A percentile compares a stretch with the other conserved stretches of the same genome.
Conservation (phyloP, 1,140 invertebrate species). For the Asbolus verrucosus region DNA sequence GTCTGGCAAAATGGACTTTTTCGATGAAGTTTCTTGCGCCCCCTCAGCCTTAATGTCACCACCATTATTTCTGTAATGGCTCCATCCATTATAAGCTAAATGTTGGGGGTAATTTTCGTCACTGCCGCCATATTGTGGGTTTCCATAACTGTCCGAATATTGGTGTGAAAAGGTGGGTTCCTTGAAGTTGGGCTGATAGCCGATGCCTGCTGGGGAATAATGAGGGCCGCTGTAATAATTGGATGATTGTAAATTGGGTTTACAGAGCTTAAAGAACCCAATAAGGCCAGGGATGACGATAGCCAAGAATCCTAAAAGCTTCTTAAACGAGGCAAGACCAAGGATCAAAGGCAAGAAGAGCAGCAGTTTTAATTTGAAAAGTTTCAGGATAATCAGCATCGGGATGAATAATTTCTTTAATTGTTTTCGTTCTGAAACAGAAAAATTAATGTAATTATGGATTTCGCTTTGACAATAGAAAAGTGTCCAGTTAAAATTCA, state of each 20-base stretch:
- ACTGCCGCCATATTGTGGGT: slow-evolving; percentile 66
- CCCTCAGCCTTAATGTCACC: slow-evolving; percentile 59
- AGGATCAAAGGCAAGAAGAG: slow-evolving; percentile 84
- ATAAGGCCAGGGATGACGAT: slow-evolving; percentile 81
- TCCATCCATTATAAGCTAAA: slow-evolving; percentile 73
- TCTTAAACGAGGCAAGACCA: slow-evolving; percentile 85
- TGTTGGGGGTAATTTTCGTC: slow-evolving; percentile 75
- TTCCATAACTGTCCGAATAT: slow-evolving; percentile 61
- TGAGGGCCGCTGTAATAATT: slow-evolving; percentile 69
- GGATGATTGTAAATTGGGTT: slow-evolving; percentile 69
- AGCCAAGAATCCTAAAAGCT: slow-evolving; percentile 81
- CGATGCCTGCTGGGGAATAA: slow-evolving; percentile 73
- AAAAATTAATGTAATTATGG: too few relatives aligned
- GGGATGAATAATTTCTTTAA: slow-evolving; percentile 86
- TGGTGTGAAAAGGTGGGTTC: slow-evolving; percentile 60
- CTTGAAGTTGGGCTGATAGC: slow-evolving; percentile 68
- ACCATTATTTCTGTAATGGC: slow-evolving; percentile 65
- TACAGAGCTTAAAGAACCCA: slow-evolving; percentile 85
- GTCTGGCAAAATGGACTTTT: slow-evolving; percentile 64
- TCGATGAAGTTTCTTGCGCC: slow-evolving; percentile 48
- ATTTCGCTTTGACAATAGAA: too few relatives aligned
- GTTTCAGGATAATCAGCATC: slow-evolving; percentile 81
- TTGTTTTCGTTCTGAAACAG: slow-evolving; percentile 78
- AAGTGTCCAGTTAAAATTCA: too few relatives aligned
- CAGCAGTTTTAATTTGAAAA: slow-evolving; percentile 86